A percentile compares a stretch with the other conserved stretches of the same genome.
These are phyloP conservation scores for Ashinkailepas kermadecensis DNA, from an alignment of 2,888 invertebrate genomes.

Conservation along the genomic window DNA sequence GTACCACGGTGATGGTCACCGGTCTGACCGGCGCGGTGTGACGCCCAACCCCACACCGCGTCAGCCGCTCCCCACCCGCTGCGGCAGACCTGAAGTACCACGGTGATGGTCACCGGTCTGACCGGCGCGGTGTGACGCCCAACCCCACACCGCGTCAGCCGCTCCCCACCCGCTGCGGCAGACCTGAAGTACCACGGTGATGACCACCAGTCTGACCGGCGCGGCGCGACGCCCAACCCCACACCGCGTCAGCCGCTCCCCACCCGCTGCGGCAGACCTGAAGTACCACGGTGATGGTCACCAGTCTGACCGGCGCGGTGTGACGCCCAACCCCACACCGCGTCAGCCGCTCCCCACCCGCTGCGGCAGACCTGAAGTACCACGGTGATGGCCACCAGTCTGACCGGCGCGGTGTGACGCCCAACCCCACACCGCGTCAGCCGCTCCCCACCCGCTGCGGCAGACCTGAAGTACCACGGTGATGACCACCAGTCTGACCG, in stretches of 20 bases:
- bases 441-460: conserved; percentile 32
- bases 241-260: neutral
- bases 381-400: conserved; percentile 50
- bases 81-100: conserved; percentile 74
- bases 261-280: conserved; percentile 55
- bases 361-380: conserved; percentile 67
- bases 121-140: too few species aligned
- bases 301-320: too few species aligned
- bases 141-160: too few species aligned
- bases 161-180: conserved; percentile 41
- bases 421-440: too few species aligned
- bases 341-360: neutral
- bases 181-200: conserved; percentile 78
- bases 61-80: neutral
- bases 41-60: too few species aligned
- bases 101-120: conserved; percentile 45
- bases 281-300: conserved; percentile 61
- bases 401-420: too few species aligned
- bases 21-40: too few species aligned
- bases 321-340: too few species aligned
- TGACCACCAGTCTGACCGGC: too few species aligned
- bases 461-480: conserved; percentile 73
- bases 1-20: conserved; percentile 57
- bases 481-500: too few species aligned
- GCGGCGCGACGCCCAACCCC: too few species aligned